Evolutionary conservation across 1,140 invertebrate genomes (phyloP).

Genomic region (Vollenhovia emeryi): DNA sequence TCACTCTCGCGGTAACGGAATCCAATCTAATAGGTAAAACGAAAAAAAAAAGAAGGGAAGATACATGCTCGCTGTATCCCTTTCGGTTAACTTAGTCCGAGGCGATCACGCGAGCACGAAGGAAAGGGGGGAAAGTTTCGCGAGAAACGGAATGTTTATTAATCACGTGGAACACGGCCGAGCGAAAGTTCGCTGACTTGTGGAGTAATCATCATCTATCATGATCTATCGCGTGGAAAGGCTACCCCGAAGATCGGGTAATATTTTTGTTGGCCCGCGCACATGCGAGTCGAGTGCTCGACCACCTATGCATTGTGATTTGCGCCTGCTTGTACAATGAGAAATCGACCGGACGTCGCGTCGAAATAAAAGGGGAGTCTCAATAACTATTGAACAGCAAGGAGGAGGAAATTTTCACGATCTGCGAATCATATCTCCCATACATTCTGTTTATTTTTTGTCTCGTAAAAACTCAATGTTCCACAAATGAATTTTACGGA

Average conservation of each 20-base stretch:
- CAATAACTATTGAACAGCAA: neutral
- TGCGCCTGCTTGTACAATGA: neutral
- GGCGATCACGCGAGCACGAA: constrained; percentile 18
- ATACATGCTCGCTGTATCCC: constrained; percentile 18
- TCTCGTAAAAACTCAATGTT: neutral
- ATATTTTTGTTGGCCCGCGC: constrained; percentile 32
- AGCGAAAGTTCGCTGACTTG: constrained; percentile 31
- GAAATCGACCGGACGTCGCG: neutral
- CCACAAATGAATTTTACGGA: neutral
- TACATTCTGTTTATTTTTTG: neutral
- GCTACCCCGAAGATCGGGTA: constrained; percentile 6
- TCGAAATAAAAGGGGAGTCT: neutral
- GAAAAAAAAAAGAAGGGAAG: constrained; percentile 16
- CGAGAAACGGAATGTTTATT: constrained; percentile 59
- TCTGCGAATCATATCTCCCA: neutral
- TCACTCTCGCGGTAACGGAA: constrained; percentile 26
- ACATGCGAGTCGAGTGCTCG: constrained; percentile 29
- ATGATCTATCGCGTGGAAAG: constrained; percentile 45
- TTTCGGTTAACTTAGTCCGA: neutral
- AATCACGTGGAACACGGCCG: constrained; percentile 53
- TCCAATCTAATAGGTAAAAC: constrained; percentile 2
- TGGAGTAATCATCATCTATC: constrained; percentile 62
- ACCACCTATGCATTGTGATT: constrained; percentile 1
- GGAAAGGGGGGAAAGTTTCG: constrained; percentile 1
- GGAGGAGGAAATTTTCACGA: neutral